Evolutionary conservation across 2,888 invertebrate genomes (phyloP), one percentile per base, ranked within the genome.

Genomic region (Cheilosia impressa): DNA sequence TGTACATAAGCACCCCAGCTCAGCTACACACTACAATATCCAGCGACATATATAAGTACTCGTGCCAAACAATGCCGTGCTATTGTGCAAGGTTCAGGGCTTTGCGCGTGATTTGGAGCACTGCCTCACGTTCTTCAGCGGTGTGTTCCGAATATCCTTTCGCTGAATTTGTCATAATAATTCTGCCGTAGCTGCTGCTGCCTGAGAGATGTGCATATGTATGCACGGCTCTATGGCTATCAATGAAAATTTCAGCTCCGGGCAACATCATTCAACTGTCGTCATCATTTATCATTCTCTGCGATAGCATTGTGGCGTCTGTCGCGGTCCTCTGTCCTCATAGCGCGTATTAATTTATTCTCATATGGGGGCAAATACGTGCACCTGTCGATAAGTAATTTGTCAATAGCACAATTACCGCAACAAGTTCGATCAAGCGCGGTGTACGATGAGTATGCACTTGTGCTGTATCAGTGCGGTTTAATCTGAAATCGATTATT

Each of bases 261-360:
- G 47, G 19, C n/a, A 27, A 47, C 65, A 66, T 66, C 75, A 66
- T 58, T 66, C 75, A 75, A 66, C 38, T 50, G 65, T 66, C 66
- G 24, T 58, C 66, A 50, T 58, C 58, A 47, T 52, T 50, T 53
- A 65, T 58, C 66, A 66, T 58, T 55, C 41, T 55, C 53, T n/a
- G 17, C 24, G 24, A 53, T 66, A 41, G 24, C n/a, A 17, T 38
- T 66, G 41, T 27, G 41, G 10, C 13, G 13, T 38, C 13, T 38
- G 38, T 38, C 4, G 13, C 13, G 38, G 38, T 1, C 38, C 38
- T 13, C 38, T 31, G 31, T 50, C 31, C 53, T 15, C 15, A 55
- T 7, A 6, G 22, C 50, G 45, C 17, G 31, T 31, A 31, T 47
- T 27, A 31, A 63, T 50, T 31, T 47, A 47, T 47, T 60, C 27